Evolutionary conservation across 1,140 invertebrate species (phyloP), one percentile per base, ranked within the genome.

Genomic region (Eueides isabella): DNA sequence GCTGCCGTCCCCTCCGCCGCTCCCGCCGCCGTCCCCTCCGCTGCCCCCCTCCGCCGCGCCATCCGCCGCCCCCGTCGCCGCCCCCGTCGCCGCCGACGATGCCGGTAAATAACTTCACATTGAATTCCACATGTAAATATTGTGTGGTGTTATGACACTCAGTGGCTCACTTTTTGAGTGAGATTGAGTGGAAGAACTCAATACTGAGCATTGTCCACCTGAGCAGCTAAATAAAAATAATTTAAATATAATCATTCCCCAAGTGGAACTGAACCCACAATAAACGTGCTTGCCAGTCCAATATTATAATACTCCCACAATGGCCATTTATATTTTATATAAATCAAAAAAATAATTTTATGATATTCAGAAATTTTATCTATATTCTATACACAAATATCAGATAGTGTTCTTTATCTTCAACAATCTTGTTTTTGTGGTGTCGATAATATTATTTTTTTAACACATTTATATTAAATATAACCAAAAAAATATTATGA

Each of bases 1-100:
- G 5, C 38, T 19, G 30, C 48, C 38, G 30, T 5, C 93, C 7
- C 86, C 41, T 31, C 94, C 93, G 75, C 80, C 7, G 61, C 26
- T 1, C 4, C 61, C 19, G 26, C 12, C 28, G 28, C 61, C 2
- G 30, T 5, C 93, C 7, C 86, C 41, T 31, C 94, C 93, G 75
- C 26, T 14, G 23, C 69, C 29, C 19, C 48, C 28, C 38, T 12
- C 12, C 93, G 38, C 31, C 12, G 16, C 35, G 33, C 38, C 16
- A 5, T 4, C 38, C 29, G 30, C 48, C 38, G 30, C 12, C 93
- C 7, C 86, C 41, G 35, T 94, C 93, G 75, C 80, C 7, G 61
- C 26, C 2, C 4, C 61, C 19, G 26, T 4, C 28, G 28, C 61
- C 2, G n/a, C n/a, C 5, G 14, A 31, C 4, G 1, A 28, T 5